Conservation (phyloP, 2,113 vertebrate genomes). For the Pleuronectes platessa region DNA sequence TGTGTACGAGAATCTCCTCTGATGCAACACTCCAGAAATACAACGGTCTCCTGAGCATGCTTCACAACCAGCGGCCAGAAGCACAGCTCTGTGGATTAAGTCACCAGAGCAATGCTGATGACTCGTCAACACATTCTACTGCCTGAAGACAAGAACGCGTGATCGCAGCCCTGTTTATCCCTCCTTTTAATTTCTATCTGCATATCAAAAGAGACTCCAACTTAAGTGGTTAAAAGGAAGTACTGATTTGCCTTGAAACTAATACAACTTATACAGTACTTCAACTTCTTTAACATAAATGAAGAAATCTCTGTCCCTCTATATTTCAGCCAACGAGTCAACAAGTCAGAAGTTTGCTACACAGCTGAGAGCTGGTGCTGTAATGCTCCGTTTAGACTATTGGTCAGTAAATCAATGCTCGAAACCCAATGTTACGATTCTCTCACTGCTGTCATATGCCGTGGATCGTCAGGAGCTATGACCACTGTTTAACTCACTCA, state of each 20-base stretch:
- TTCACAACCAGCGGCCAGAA: constrained; percentile 55
- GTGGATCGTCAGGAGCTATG: too few species aligned
- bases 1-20: constrained; percentile 46
- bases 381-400: too few species aligned
- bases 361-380: too few species aligned
- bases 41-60: constrained; percentile 45
- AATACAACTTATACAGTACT: not conserved
- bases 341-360: too few species aligned
- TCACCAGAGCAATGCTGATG: constrained; percentile 50
- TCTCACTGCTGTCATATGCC: too few species aligned
- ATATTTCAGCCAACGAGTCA: too few species aligned
- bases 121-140: constrained; percentile 53
- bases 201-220: constrained; percentile 45
- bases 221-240: constrained; percentile 4
- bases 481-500: too few species aligned
- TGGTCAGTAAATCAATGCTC: too few species aligned
- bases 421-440: too few species aligned
- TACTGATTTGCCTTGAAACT: constrained; percentile 20
- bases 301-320: not conserved
- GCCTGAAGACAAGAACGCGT: constrained; percentile 45
- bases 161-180: constrained; percentile 26
- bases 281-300: not conserved
- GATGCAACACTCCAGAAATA: constrained; percentile 72
- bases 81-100: constrained; percentile 61
- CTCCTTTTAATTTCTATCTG: constrained; percentile 32